These are phyloP conservation scores for Dicranocentrus wangi DNA, from an alignment of 2,888 invertebrate species.

Conservation along the genomic window DNA sequence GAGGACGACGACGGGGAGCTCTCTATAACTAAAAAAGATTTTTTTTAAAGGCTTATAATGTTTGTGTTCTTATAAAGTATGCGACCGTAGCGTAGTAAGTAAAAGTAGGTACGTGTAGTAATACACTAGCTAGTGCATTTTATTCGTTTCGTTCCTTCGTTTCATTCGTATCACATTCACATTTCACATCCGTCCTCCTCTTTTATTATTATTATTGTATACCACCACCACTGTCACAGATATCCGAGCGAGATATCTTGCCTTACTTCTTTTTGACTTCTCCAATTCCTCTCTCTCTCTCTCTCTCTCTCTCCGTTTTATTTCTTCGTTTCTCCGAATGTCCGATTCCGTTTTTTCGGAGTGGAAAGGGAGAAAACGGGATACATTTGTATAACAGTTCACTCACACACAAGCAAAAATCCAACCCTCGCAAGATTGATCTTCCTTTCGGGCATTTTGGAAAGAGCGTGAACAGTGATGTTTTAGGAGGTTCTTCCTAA, in stretches of 20 bases:
- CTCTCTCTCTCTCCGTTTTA: too few species aligned
- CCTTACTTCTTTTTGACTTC: conserved; percentile 38
- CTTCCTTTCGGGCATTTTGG: conserved; percentile 50
- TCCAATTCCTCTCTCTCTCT: conserved; percentile 43
- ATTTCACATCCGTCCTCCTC: conserved; percentile 42
- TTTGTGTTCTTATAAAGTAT: too few species aligned
- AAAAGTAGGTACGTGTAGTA: too few species aligned
- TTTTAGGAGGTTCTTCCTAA: too few species aligned
- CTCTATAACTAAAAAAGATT: too few species aligned
- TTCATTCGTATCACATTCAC: too few species aligned
- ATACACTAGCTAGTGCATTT: too few species aligned
- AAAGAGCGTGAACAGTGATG: not conserved
- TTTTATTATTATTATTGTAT: conserved; percentile 35
- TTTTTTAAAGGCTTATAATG: too few species aligned
- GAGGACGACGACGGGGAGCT: too few species aligned
- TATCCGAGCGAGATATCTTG: conserved; percentile 39
- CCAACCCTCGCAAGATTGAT: conserved; percentile 44
- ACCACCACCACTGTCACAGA: conserved; percentile 54
- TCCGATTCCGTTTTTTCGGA: conserved; percentile 52
- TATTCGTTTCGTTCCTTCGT: too few species aligned
- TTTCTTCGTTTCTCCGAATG: conserved; percentile 62
- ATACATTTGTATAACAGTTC: conserved; percentile 36
- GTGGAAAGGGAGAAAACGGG: conserved; percentile 64
- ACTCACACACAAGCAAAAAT: conserved; percentile 33
- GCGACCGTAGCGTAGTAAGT: too few species aligned